Conservation (phyloP, 2,888 invertebrate species). For the Phortica okadai region DNA sequence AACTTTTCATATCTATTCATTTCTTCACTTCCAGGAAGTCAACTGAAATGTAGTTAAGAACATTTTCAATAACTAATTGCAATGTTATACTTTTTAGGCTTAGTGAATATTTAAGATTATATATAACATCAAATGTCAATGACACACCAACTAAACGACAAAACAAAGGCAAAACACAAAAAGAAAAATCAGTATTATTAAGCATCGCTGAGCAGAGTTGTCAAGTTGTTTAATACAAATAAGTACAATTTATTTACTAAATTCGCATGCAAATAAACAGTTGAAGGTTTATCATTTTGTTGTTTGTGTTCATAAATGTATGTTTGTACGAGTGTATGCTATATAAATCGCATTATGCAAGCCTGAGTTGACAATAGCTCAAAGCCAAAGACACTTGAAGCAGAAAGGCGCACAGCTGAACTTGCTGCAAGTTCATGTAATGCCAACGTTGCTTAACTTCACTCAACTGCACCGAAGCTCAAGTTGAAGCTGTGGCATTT, state of each 20-base stretch:
- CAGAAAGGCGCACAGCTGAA: background rate
- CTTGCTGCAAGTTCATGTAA: background rate
- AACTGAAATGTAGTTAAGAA: too few species aligned
- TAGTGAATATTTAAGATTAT: background rate
- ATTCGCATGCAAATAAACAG: background rate
- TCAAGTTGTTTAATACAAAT: background rate
- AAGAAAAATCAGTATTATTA: too few species aligned
- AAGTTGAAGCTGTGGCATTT: background rate
- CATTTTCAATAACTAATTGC: too few species aligned
- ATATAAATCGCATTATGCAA: conserved; percentile 59
- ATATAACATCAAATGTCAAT: background rate
- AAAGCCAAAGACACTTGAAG: conserved; percentile 23
- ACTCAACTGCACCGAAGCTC: background rate
- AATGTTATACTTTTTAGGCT: background rate
- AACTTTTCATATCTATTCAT: too few species aligned
- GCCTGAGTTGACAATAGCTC: conserved; percentile 61
- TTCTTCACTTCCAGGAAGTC: too few species aligned
- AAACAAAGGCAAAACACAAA: background rate
- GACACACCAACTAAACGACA: background rate
- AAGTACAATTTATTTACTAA: background rate
- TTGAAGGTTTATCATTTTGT: background rate
- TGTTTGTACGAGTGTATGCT: background rate
- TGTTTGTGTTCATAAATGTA: background rate
- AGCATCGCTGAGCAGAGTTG: background rate
- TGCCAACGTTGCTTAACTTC: background rate